Evolutionary conservation across 2,888 invertebrate genomes (phyloP), one percentile per base, ranked within the genome.

Genomic region (Cyclophora albipunctata): DNA sequence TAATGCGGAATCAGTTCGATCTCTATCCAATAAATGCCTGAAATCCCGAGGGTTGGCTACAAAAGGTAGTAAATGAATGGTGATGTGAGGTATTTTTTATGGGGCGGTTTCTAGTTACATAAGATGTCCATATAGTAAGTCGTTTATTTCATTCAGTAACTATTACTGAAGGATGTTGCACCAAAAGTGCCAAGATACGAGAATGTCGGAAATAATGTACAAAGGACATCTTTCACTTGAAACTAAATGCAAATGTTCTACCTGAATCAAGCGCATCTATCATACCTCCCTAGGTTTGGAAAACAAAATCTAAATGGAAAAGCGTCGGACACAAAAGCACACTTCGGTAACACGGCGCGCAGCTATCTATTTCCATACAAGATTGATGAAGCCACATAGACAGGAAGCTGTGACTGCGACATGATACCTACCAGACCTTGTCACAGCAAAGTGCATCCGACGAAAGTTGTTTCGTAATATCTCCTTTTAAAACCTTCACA

Each of bases 281-380:
- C 69, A 55, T 40, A 33, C 34, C 49, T 49, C 48, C 7, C 46
- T 40, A 46, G 37, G 44, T 50, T 50, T 48, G 41, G 50, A 47
- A 55, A 53, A 54, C 51, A 51, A 52, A 58, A 61, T 63, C 53
- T 50, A 56, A 60, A 64, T 62, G 50, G 60, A 59, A 61, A 62
- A 52, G 51, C 49, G 49, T 48, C 47, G 49, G 59, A 65, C 60
- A 69, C 61, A 61, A 65, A 64, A 61, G 57, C 64, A 58, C 62
- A 60, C 62, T 67, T 55, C 52, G 52, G 54, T 60, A 63, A 68
- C 64, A 60, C 63, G 58, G 62, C 59, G 63, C 60, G 67, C 62
- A 63, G 60, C 64, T 59, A 73, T 71, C 60, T 60, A 73, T 76
- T 76, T 75, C 68, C 70, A 77, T 78, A 71, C 69, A 70, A 78